phyloP scores from a whole-genome alignment of 2,888 invertebrate genomes.

The Drosophila nr. medialis region DNA sequence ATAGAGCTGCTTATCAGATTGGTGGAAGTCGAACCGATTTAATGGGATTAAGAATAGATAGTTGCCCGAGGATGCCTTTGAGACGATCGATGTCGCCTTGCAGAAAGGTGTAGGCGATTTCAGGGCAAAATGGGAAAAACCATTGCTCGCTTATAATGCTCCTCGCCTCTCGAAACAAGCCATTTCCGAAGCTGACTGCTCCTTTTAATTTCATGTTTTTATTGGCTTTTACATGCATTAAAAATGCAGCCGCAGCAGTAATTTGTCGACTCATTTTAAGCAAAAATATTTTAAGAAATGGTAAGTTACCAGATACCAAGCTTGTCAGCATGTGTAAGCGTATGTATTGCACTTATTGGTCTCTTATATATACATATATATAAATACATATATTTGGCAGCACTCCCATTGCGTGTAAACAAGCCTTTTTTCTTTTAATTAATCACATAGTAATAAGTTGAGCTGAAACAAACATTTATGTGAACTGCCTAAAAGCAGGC shows the following conservation, averaged over 20 bases:
- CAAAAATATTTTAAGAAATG: background rate
- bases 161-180: background rate
- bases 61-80: too few species aligned
- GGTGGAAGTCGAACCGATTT: background rate
- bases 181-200: background rate
- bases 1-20: background rate
- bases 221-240: background rate
- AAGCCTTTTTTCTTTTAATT: background rate
- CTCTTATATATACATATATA: background rate
- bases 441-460: background rate
- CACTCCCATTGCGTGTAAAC: background rate
- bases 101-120: too few species aligned
- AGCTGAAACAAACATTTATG: conserved; percentile 14
- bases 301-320: background rate
- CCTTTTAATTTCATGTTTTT: background rate
- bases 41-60: background rate
- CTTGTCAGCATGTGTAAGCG: background rate
- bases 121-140: too few species aligned
- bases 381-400: background rate
- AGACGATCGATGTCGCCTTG: background rate
- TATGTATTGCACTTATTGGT: background rate
- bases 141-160: too few species aligned
- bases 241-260: too few species aligned
- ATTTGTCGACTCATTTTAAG: background rate
- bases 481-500: conserved; percentile 66